These are phyloP conservation scores for Eristalinus aeneus DNA, from an alignment of 2,888 invertebrate species.

Conservation along the genomic window DNA sequence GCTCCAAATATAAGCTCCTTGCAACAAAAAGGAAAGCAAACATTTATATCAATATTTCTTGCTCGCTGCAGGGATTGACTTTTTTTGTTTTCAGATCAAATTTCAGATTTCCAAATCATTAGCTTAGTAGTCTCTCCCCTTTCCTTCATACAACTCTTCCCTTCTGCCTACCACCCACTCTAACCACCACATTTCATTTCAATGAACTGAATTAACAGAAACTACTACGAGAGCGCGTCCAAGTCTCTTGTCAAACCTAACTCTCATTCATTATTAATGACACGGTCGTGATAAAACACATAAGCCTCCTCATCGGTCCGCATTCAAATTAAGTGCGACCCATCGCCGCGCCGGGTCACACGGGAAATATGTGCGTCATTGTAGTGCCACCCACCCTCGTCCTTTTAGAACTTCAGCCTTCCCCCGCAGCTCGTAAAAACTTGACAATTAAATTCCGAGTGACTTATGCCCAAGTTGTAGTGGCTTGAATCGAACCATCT, in stretches of 20 bases:
- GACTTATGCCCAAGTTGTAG: background rate
- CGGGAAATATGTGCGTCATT: background rate
- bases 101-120: no score
- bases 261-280: background rate
- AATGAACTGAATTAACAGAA: background rate
- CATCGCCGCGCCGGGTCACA: background rate
- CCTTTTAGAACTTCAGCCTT: background rate
- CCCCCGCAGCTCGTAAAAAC: background rate
- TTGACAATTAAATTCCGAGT: background rate
- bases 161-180: background rate
- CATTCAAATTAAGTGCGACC: background rate
- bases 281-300: background rate
- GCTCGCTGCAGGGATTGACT: no score
- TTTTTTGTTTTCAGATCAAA: no score
- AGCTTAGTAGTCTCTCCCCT: no score
- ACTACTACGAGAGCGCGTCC: background rate
- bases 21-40: no score
- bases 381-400: background rate
- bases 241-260: background rate
- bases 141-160: no score
- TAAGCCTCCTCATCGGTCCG: background rate
- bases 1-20: no score
- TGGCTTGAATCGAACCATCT: background rate
- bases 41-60: no score
- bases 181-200: background rate